Evolutionary conservation across 2,888 invertebrate genomes (phyloP), one percentile per base, ranked within the genome.

Genomic region (Aplocera efformata): DNA sequence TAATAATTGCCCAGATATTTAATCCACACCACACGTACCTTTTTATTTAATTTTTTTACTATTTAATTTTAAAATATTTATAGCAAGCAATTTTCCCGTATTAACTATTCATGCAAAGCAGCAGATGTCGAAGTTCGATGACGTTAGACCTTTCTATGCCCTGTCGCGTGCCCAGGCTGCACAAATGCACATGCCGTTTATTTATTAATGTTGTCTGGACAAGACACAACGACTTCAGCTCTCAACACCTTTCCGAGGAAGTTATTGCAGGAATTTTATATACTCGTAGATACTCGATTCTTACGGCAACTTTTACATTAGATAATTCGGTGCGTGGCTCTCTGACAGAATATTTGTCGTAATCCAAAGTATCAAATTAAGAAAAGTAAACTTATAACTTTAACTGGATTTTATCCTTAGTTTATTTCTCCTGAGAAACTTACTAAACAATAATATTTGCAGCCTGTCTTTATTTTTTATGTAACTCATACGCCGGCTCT

Each of bases 61-160:
- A 3, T 17, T 3, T 17, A 3, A 17, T 17, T 17, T 17, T 17
- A 3, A n/a, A n/a, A n/a, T 17, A 17, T 17, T 5, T 17, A 17
- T 17, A 17, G 33, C 32, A 21, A 40, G 24, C 28, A 30, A 30
- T 42, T 43, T 46, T 42, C 30, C 36, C 24, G 38, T 29, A 47
- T 44, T 10, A 38, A 34, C 45, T 51, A 50, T 49, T 48, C 30
- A 67, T 62, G 60, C 60, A 64, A 63, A 55, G 42, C 49, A 59
- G 77, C 85, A 85, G 85, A 76, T 85, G 85, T 55, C 44, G 39
- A 47, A 62, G 84, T 79, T 80, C 85, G 68, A 62, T 68, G 83
- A 75, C 84, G 69, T 78, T 72, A 72, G 84, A 84, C 84, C 84
- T 85, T 83, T 84, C 65, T 72, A 66, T 64, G 62, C 56, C 38